Base-by-base conservation (phyloP, 2,113 vertebrate species). In the Trogon surrucura region DNA sequence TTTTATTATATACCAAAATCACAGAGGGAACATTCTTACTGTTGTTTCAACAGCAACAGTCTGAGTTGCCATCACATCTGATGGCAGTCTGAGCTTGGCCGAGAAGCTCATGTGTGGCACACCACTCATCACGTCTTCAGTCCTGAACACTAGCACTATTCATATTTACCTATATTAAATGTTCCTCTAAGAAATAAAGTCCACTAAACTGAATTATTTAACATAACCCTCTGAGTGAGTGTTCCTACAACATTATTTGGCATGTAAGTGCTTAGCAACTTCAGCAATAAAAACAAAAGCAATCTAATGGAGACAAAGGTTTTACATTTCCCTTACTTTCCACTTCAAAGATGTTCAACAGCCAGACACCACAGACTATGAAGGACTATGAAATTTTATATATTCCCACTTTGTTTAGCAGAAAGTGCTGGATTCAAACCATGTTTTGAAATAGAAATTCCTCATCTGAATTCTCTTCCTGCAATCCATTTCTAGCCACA, bases 51-150 rank as follows among this genome's bases (percentile, higher is more conserved):
- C 11, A 78, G 51, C 41, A 83, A 34, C 9, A 32, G 16, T 41
- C 51, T 66, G 44, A 13, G 44, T 53, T 66, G 41, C 44, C 47
- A 32, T 6, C 0, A 0, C 21, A 90, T 11, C 16, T 45, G 32
- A 87, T 15, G 22, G 74, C 20, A 79, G 15, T 3, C 27, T 47
- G 27, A 85, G 27, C 78, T 17, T 67, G 72, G 22, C 29, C 20
- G 6, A 86, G 54, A 20, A 93, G 16, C 56, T 88, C 38, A 5
- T 1, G 2, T 8, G 6, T 56, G 11, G 32, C 51, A 88, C 44
- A 65, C 21, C 25, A 69, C 54, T 65, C 45, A 45, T 79, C 29
- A 67, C 10, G 84, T 89, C 47, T 48, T 80, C 47, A 72, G 47
- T 87, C 36, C 48, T 72, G 67, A 84, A 81, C 69, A 34, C 53